Percentiles rank a stretch among this genome's conserved stretches.
These are phyloP conservation scores for Onthophagus sagittarius DNA, from an alignment of 2,888 invertebrate genomes.

Conservation along the genomic window DNA sequence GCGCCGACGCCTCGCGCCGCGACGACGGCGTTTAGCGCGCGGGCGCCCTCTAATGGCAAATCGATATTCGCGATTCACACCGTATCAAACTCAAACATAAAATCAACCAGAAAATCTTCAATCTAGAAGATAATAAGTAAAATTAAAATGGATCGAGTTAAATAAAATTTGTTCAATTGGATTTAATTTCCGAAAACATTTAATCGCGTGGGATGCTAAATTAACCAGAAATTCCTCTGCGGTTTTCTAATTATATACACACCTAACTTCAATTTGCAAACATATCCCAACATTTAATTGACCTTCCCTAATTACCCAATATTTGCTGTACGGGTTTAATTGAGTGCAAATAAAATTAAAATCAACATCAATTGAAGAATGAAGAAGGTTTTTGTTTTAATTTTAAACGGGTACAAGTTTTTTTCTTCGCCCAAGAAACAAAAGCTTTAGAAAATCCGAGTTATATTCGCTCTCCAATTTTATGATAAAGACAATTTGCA, in stretches of 20 bases:
- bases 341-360: not conserved
- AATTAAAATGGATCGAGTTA: too few relatives aligned
- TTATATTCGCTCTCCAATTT: not conserved
- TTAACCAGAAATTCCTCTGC: not conserved
- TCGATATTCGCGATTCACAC: constrained; percentile 17
- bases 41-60: constrained; percentile 21
- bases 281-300: not conserved
- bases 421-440: not conserved
- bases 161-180: too few relatives aligned
- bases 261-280: not conserved
- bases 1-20: not conserved
- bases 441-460: not conserved
- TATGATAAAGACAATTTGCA: not conserved
- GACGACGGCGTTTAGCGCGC: not conserved
- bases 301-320: not conserved
- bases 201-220: not conserved
- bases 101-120: not conserved
- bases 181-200: too few relatives aligned
- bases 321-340: not conserved
- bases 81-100: not conserved
- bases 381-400: too few relatives aligned
- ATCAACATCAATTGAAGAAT: not conserved
- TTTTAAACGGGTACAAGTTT: not conserved
- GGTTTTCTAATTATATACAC: not conserved
- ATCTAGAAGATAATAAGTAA: too few relatives aligned